Conservation (phyloP, 2,113 vertebrate genomes). For the Bombycilla garrulus region DNA sequence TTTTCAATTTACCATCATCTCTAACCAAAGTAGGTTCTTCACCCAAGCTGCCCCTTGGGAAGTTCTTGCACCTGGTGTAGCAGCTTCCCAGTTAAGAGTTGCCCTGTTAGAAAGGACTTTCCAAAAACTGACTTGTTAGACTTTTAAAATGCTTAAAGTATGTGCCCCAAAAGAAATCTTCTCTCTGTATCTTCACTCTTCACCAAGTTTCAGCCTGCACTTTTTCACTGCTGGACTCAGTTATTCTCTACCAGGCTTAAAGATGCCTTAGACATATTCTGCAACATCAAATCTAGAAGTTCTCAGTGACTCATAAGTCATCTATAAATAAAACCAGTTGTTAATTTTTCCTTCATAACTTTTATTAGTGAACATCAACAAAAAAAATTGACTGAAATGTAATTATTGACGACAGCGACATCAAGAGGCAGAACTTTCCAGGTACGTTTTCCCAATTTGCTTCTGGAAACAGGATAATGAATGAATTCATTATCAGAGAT, state of each 20-base stretch:
- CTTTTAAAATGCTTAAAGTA: neutral
- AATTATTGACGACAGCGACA: neutral
- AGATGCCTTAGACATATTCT: neutral
- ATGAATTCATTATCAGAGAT: neutral
- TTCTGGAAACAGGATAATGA: neutral
- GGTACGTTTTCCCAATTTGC: neutral
- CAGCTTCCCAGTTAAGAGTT: neutral
- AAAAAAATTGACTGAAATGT: neutral
- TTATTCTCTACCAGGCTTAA: neutral
- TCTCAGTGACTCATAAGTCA: neutral
- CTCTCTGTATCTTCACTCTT: neutral
- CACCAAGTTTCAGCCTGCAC: neutral
- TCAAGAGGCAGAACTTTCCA: neutral
- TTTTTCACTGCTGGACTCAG: neutral
- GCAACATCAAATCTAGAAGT: neutral
- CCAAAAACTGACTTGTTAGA: neutral
- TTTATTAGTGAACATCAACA: slow-evolving; percentile 24
- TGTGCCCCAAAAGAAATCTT: neutral
- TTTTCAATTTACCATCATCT: neutral
- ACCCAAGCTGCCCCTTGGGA: neutral
- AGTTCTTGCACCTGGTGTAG: neutral
- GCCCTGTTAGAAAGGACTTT: neutral
- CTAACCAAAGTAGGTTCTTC: neutral
- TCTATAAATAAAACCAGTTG: neutral
- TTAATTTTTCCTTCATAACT: neutral